Base-by-base conservation (phyloP, 2,888 invertebrate genomes). In the Blomia tropicalis region DNA sequence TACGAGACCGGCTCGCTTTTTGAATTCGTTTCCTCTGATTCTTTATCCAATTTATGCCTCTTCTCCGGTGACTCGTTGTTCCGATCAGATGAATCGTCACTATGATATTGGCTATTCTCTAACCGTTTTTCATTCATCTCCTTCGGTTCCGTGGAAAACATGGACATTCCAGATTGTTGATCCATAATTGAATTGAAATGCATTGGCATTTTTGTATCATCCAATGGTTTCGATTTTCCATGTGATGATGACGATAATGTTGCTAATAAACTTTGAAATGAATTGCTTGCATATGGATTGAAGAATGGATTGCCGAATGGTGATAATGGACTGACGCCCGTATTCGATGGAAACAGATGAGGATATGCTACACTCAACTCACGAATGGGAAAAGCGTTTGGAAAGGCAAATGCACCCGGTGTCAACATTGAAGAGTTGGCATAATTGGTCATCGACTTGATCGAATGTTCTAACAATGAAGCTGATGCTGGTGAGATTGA, bases 241-340 rank as follows among this genome's bases (percentile, higher is more conserved):
- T 58, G 58, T 51, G 58, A 58, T 22, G 56, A 56, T 53, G 64
- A 62, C n/a, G 84, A 81, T 54, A 87, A 79, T 71, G 86, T 85
- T 2, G 87, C 88, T 72, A 90, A 77, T 29, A 89, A 77, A 11
- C 84, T 87, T 74, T 90, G 89, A 75, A 89, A 89, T 51, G 87
- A 85, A 17, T 72, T 76, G 56, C 70, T 68, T 32, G 68, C 67
- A 63, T 79, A 74, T 64, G 60, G 68, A 63, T 79, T 78, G 72
- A 81, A 79, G 41, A 79, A 78, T 22, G 79, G 80, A 32, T 63
- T 63, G 32, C 59, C 63, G 23, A 65, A 63, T 19, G 63, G 44
- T 2, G 60, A 43, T 7, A 47, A 53, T n/a, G 53, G 36, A 22
- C 27, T 19, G 5, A 54, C 53, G 14, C 63, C 59, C 32, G 58